These are phyloP conservation scores for Wiebesia pumilae DNA, from an alignment of 1,140 invertebrate species.

Conservation along the genomic window DNA sequence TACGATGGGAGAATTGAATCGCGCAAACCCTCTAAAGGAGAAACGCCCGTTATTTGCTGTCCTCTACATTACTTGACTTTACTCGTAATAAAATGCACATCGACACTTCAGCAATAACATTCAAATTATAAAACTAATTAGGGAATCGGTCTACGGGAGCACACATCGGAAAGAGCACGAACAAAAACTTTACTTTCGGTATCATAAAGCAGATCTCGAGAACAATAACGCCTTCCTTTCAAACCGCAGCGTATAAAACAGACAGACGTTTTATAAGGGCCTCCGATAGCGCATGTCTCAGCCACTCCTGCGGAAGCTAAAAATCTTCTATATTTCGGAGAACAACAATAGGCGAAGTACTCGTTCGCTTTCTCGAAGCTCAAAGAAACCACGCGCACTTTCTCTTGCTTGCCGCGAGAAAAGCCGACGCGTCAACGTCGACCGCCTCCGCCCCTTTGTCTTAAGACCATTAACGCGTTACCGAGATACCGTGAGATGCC, in stretches of 20 bases:
- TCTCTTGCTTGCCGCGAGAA: not conserved
- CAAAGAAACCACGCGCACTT: conserved; percentile 17
- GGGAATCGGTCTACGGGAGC: not conserved
- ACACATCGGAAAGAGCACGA: not conserved
- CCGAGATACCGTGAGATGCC: not conserved
- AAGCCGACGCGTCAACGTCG: not conserved
- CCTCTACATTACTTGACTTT: not conserved
- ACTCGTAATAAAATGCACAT: not conserved
- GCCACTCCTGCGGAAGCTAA: not conserved
- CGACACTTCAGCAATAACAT: not conserved
- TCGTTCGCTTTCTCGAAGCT: not conserved
- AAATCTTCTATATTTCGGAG: conserved; percentile 8
- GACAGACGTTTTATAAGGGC: conserved; percentile 30
- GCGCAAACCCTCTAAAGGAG: not conserved
- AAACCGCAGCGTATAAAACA: not conserved
- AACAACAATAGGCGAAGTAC: not conserved
- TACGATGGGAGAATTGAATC: not conserved
- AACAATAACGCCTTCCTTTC: conserved; percentile 19
- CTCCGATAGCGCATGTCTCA: conserved; percentile 8
- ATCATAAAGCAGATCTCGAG: not conserved
- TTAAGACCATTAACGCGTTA: conserved; percentile 31
- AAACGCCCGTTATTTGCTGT: not conserved
- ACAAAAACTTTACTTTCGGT: not conserved
- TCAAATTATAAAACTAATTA: conserved; percentile 4
- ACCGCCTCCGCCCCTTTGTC: conserved; percentile 19